Evolutionary conservation across 1,140 invertebrate genomes (phyloP).

Genomic region (Drosophila navojoa): DNA sequence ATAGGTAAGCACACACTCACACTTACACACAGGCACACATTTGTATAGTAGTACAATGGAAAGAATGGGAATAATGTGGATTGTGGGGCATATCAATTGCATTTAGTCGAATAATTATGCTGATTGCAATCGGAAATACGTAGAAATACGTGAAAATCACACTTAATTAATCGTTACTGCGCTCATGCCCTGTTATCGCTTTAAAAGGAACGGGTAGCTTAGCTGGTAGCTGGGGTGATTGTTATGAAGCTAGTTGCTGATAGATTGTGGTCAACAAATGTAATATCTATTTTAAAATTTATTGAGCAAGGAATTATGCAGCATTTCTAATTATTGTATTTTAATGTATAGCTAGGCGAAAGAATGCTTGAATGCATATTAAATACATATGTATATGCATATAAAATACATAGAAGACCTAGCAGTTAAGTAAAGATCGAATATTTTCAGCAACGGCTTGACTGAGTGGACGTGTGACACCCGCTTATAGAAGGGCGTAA

Average conservation of each 20-base stretch:
- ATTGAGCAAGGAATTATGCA: no score
- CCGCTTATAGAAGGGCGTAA: slow-evolving; percentile 22
- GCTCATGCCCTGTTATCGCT: neutral
- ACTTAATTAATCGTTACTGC: neutral
- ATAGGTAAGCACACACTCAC: slow-evolving; percentile 48
- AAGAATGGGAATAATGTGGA: slow-evolving; percentile 44
- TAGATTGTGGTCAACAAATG: no score
- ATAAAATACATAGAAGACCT: neutral
- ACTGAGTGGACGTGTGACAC: slow-evolving; percentile 51
- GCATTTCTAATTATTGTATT: no score
- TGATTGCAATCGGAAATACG: slow-evolving; percentile 10
- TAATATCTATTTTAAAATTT: no score
- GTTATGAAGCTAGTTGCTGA: no score
- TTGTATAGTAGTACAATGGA: slow-evolving; percentile 19
- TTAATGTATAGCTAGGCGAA: no score
- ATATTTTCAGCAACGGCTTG: slow-evolving; percentile 1
- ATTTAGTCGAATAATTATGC: slow-evolving; percentile 11
- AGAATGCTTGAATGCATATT: no score
- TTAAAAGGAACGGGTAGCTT: no score
- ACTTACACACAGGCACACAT: slow-evolving; percentile 8
- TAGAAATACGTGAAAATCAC: slow-evolving; percentile 1
- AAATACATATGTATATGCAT: no score
- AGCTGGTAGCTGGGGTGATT: no score
- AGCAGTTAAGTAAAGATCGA: neutral
- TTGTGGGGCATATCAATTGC: slow-evolving; percentile 44